Evolutionary conservation across 1,140 invertebrate genomes (phyloP).

Genomic region (Drosophila bocqueti): DNA sequence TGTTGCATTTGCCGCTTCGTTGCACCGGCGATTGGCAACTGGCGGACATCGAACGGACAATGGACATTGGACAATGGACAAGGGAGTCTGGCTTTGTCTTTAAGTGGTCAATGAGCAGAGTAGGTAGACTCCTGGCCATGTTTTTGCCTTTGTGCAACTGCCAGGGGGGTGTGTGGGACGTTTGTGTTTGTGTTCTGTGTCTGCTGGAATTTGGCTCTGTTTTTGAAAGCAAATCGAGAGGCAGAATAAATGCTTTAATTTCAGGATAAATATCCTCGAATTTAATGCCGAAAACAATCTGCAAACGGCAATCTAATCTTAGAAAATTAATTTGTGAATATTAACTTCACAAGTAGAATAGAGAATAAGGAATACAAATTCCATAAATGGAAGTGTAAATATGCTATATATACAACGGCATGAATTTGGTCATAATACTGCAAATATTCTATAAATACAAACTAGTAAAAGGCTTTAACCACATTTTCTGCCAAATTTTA

Average conservation of each 20-base stretch:
- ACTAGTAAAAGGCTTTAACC: neutral
- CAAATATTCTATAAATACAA: neutral
- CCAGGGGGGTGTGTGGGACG: constrained; percentile 25
- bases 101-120: constrained; percentile 71
- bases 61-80: constrained; percentile 28
- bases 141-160: constrained; percentile 44
- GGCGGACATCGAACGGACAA: constrained; percentile 41
- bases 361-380: neutral
- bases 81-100: constrained; percentile 57
- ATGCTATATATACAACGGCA: neutral
- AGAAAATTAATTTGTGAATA: neutral
- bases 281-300: neutral
- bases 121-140: constrained; percentile 13
- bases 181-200: neutral
- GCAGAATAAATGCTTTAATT: constrained; percentile 2
- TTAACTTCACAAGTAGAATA: neutral
- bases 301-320: no score
- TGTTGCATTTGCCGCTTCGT: constrained; percentile 78
- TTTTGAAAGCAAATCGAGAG: constrained; percentile 5
- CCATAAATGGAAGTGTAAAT: no score
- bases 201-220: constrained; percentile 7
- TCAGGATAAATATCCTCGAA: neutral
- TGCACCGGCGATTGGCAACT: constrained; percentile 75
- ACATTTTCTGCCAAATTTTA: neutral
- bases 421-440: neutral